These are phyloP conservation scores for Platalea minor DNA, from an alignment of 2,797 vertebrate species.

Conservation along the genomic window DNA sequence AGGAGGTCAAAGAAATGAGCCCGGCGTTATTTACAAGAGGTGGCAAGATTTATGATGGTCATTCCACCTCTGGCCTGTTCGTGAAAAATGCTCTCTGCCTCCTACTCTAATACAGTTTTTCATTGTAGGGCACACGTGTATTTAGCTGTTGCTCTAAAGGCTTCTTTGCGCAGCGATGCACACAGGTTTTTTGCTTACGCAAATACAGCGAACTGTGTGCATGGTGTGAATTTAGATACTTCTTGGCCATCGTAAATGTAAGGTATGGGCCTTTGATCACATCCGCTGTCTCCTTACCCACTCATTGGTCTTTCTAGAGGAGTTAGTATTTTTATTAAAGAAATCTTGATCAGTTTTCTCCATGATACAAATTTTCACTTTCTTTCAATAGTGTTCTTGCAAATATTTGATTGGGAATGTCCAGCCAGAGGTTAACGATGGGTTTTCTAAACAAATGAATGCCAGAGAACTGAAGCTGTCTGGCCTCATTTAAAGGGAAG, in stretches of 20 bases:
- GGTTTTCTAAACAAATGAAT: background rate
- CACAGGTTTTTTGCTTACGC: background rate
- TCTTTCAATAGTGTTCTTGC: rapidly evolving
- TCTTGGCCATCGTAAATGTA: background rate
- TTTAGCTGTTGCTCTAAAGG: background rate
- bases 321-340: background rate
- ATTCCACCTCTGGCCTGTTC: background rate
- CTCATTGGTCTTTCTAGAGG: background rate
- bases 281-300: background rate
- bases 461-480: background rate
- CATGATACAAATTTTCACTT: background rate
- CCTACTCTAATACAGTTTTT: background rate
- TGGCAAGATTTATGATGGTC: background rate
- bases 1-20: background rate
- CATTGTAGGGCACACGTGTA: background rate
- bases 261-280: background rate
- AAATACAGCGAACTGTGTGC: rapidly evolving
- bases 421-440: background rate
- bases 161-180: background rate
- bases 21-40: background rate
- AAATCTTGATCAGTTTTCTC: rapidly evolving
- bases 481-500: background rate
- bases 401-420: background rate
- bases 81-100: background rate
- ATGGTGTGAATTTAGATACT: background rate